Evolutionary conservation across 2,113 vertebrate genomes (phyloP), one percentile per base, ranked within the genome.

Genomic region (Balaeniceps rex): DNA sequence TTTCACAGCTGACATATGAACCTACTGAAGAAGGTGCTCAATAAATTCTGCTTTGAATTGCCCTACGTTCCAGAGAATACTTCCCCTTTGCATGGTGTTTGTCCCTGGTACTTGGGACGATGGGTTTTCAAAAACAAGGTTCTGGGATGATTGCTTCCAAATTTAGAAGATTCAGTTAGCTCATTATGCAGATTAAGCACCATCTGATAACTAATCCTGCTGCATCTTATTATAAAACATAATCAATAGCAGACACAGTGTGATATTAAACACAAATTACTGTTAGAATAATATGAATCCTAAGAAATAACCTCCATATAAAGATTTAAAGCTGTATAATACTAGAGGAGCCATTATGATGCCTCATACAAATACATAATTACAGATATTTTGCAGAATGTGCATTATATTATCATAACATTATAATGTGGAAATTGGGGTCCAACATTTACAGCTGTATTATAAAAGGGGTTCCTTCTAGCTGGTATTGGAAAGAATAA

Each of bases 161-260:
- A 79, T 63, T 83, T 94, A 66, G 55, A 89, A 95, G 55, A 90
- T 58, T 90, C 60, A 91, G 70, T 96, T 90, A 95, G 42, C 23
- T 97, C 49, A 93, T 97, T 97, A 97, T 85, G 82, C 11, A 97
- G 97, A 96, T 94, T 40, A 96, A 93, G 14, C 60, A 76, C 47
- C 49, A 83, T 68, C 74, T 91, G 63, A 85, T 95, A 93, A 91
- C 40, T 88, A 52, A 96, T 65, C 14, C 61, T 91, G 51, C 47
- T 65, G 82, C 14, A 88, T 88, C 31, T 96, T 78, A 47, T 94
- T 97, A 92, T 54, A 91, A 91, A 96, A 93, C 81, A 95, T 40
- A 94, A 88, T 72, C 93, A 96, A 89, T 97, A 96, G 75, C 31
- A 96, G 57, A 19, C 24, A 58, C 54, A 83, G 34, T 72, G 90